These are phyloP conservation scores for Muntiacus reevesi DNA, from an alignment of 2,113 vertebrate species.

Conservation along the genomic window DNA sequence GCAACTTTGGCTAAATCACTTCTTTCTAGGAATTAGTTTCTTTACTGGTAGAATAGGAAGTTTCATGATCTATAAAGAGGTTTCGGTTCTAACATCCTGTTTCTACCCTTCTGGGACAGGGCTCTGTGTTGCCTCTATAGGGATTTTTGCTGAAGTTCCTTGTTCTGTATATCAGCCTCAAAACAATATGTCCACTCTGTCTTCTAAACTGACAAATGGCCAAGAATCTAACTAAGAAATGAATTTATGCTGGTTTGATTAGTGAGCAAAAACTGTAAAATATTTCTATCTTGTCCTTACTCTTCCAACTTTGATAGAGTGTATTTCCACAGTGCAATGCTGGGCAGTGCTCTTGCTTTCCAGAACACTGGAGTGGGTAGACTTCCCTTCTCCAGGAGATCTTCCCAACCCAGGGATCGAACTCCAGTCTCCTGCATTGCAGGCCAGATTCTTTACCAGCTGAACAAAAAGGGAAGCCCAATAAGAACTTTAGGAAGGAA, in stretches of 20 bases:
- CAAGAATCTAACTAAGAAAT: neutral
- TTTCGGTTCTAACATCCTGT: neutral
- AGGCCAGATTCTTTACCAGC: neutral
- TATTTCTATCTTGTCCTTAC: neutral
- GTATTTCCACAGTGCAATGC: neutral
- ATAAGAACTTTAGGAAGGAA: conserved; percentile 19
- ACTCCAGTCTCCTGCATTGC: neutral
- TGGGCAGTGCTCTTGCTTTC: neutral
- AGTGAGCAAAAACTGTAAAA: neutral
- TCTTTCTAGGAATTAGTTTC: conserved; percentile 33
- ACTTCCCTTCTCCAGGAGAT: neutral
- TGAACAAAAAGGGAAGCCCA: neutral
- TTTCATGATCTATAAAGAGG: conserved; percentile 15
- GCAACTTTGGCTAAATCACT: neutral
- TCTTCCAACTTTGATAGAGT: neutral
- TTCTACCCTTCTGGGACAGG: neutral
- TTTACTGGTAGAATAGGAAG: neutral
- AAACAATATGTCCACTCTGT: neutral
- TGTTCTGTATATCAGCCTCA: neutral
- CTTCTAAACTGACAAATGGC: neutral
- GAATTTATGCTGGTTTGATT: neutral
- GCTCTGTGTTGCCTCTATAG: neutral
- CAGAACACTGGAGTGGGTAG: neutral
- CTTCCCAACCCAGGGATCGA: neutral
- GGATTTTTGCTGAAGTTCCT: neutral